Percentiles rank a stretch among this genome's conserved stretches.
Conservation (phyloP, 2,113 vertebrate species). For the Gila orcuttii region DNA sequence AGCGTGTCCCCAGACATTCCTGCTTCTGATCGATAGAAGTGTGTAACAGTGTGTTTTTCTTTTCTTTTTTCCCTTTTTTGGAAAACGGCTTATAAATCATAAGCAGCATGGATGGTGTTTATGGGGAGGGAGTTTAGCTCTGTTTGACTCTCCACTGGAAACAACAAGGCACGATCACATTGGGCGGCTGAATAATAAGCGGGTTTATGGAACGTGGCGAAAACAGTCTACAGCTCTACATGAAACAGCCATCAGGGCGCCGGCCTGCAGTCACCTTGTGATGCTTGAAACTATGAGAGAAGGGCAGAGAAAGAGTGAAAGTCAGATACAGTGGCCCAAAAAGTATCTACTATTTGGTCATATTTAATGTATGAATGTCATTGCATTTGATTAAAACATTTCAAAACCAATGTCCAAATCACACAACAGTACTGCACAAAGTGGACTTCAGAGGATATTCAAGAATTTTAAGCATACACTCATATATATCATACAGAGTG, state of each 20-base stretch:
- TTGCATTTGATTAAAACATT: no score
- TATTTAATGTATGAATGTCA: background rate
- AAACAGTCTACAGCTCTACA: constrained; percentile 67
- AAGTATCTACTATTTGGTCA: background rate
- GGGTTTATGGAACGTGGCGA: constrained; percentile 78
- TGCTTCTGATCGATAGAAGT: constrained; percentile 33
- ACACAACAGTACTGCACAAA: no score
- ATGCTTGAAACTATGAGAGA: constrained; percentile 56
- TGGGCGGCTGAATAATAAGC: constrained; percentile 76
- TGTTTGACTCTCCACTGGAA: constrained; percentile 59
- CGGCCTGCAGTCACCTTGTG: constrained; percentile 73
- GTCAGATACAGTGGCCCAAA: background rate
- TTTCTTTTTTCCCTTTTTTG: no score
- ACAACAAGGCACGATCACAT: constrained; percentile 68
- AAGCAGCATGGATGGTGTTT: constrained; percentile 8
- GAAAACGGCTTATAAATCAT: no score
- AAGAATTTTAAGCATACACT: no score
- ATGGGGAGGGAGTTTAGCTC: constrained; percentile 42
- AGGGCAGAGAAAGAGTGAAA: constrained; percentile 62
- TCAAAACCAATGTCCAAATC: no score
- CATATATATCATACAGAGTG: no score
- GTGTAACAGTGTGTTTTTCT: constrained; percentile 19
- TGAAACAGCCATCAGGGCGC: constrained; percentile 75
- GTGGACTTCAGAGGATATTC: no score
- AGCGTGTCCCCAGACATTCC: background rate